Evolutionary conservation across 2,888 invertebrate genomes (phyloP).

Genomic region (Sarcophaga subvicina): DNA sequence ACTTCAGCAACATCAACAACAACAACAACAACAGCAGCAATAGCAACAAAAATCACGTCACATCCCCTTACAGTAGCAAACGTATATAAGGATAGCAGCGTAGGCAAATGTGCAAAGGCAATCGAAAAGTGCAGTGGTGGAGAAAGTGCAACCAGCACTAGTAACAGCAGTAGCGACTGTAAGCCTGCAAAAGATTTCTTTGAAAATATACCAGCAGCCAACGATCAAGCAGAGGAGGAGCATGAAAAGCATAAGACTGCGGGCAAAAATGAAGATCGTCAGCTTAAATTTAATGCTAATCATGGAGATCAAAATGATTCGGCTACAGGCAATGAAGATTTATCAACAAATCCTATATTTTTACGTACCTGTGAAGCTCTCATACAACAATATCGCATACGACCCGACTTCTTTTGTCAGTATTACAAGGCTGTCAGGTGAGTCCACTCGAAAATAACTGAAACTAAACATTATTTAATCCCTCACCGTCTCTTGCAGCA

Average conservation of each 20-base stretch:
- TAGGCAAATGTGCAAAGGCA: conserved; percentile 30
- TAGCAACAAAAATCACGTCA: not conserved
- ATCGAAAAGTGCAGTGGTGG: conserved; percentile 25
- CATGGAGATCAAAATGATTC: conserved; percentile 29
- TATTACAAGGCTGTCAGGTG: conserved; percentile 84
- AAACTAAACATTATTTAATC: too few species aligned
- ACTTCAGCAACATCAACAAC: conserved; percentile 41
- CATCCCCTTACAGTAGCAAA: not conserved
- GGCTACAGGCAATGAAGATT: conserved; percentile 63
- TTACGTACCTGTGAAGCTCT: conserved; percentile 84
- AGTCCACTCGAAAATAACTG: conserved; percentile 68
- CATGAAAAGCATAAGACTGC: not conserved
- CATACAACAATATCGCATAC: conserved; percentile 86
- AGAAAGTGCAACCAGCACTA: conserved; percentile 52
- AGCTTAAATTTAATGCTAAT: not conserved
- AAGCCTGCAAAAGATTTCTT: conserved; percentile 77
- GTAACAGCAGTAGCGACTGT: conserved; percentile 65
- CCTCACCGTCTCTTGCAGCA: not conserved
- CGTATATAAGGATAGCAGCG: conserved; percentile 1
- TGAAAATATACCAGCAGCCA: conserved; percentile 78
- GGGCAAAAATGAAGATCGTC: conserved; percentile 13
- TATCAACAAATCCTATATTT: conserved; percentile 74
- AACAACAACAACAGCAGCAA: not conserved
- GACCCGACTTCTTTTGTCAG: conserved; percentile 90
- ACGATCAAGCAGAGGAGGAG: conserved; percentile 61